Conservation (phyloP, 1,140 invertebrate species). For the Euwallacea similis region DNA sequence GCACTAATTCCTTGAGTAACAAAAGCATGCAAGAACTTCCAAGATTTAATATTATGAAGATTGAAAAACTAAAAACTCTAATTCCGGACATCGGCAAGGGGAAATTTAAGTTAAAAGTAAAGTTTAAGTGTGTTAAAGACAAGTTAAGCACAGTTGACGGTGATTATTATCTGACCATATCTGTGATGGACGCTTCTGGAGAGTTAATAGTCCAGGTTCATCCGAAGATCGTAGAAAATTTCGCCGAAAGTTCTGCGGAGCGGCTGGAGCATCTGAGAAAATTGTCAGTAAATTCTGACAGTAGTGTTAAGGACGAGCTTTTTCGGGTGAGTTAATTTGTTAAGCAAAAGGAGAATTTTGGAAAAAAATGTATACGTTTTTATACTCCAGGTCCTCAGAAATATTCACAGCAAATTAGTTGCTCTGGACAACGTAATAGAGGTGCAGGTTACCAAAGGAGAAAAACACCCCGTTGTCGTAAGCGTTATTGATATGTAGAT, state of each 20-base stretch:
- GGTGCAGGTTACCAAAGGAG: constrained; percentile 38
- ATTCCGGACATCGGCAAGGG: constrained; percentile 35
- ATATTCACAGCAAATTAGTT: constrained; percentile 37
- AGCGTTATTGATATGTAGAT: constrained; percentile 5
- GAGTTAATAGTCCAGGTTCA: constrained; percentile 37
- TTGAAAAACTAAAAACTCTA: constrained; percentile 32
- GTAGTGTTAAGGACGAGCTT: constrained; percentile 36
- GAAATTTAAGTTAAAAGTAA: constrained; percentile 46
- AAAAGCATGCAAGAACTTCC: not conserved
- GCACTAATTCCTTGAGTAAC: not conserved
- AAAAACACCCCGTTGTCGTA: constrained; percentile 40
- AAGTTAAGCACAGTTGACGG: constrained; percentile 41
- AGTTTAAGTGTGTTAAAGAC: constrained; percentile 44
- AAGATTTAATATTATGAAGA: constrained; percentile 16
- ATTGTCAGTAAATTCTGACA: constrained; percentile 32
- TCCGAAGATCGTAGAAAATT: constrained; percentile 39
- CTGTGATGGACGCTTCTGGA: constrained; percentile 40
- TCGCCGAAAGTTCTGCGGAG: constrained; percentile 30
- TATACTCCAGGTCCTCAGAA: constrained; percentile 18
- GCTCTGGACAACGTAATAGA: constrained; percentile 39
- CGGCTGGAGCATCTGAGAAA: constrained; percentile 37
- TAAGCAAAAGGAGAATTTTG: not conserved
- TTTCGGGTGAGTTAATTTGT: constrained; percentile 32
- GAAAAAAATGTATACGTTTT: not conserved
- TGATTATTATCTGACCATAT: constrained; percentile 40